These are phyloP conservation scores for Phaonia tiefii DNA, from an alignment of 2,888 invertebrate species.

Conservation along the genomic window DNA sequence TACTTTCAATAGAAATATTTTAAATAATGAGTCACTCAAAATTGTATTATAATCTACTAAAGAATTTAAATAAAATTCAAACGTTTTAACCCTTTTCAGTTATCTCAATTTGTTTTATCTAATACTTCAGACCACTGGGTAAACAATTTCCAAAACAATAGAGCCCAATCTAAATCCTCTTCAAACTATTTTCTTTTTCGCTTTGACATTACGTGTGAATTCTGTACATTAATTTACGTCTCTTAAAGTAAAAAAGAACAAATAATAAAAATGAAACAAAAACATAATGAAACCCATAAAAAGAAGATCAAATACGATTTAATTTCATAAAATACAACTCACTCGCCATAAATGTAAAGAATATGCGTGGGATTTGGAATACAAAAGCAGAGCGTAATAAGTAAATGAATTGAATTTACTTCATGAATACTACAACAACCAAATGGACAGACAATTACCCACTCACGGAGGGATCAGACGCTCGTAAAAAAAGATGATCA, in stretches of 20 bases:
- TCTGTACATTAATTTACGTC: background rate
- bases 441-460: background rate
- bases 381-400: background rate
- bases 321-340: conserved; percentile 23
- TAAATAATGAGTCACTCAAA: too few relatives aligned
- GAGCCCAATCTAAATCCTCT: conserved; percentile 8
- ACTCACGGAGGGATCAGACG: background rate
- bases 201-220: conserved; percentile 23
- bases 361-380: conserved; percentile 27
- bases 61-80: background rate
- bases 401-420: too few relatives aligned
- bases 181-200: conserved; percentile 7
- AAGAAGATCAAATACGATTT: conserved; percentile 39
- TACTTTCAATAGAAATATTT: too few relatives aligned
- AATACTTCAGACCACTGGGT: background rate
- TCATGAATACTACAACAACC: background rate
- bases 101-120: conserved; percentile 10
- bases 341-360: conserved; percentile 9
- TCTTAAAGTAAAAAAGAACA: background rate
- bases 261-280: background rate
- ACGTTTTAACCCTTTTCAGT: background rate
- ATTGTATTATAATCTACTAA: too few relatives aligned
- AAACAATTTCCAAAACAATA: conserved; percentile 1
- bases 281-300: conserved; percentile 45
- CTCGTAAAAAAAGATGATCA: conserved; percentile 20